Conservation (phyloP, 2,888 invertebrate genomes). For the Drosophila longiperda region DNA sequence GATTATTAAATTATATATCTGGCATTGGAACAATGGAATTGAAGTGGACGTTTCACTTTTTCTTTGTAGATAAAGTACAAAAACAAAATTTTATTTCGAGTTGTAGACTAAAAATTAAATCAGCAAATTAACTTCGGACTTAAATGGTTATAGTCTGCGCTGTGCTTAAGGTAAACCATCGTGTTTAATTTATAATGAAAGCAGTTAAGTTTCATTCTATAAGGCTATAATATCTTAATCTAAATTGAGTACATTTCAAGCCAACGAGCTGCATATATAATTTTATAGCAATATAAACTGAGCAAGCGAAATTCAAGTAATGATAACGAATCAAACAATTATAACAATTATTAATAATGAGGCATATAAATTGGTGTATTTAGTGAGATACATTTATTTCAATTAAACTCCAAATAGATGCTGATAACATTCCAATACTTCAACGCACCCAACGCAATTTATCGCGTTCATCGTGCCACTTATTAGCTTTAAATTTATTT, state of each 20-base stretch:
- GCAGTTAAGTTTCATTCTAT: background rate
- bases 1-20: background rate
- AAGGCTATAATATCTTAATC: background rate
- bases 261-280: background rate
- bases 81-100: too few relatives aligned
- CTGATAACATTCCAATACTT: slow-evolving; percentile 17
- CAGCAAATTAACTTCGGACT: background rate
- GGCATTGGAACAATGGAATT: background rate
- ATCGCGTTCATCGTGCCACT: slow-evolving; percentile 65
- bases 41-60: background rate
- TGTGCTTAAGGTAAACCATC: background rate
- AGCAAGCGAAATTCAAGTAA: background rate
- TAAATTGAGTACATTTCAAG: background rate
- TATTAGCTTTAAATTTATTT: slow-evolving; percentile 79
- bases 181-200: background rate
- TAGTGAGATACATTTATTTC: slow-evolving; percentile 34
- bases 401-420: slow-evolving; percentile 31
- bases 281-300: background rate
- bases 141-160: background rate
- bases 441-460: slow-evolving; percentile 46
- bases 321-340: slow-evolving; percentile 1
- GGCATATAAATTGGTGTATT: background rate
- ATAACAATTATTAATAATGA: background rate
- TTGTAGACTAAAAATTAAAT: background rate
- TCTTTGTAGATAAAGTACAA: background rate